These are phyloP conservation scores for Lydus trimaculatus DNA, from an alignment of 2,888 invertebrate genomes.

Conservation along the genomic window DNA sequence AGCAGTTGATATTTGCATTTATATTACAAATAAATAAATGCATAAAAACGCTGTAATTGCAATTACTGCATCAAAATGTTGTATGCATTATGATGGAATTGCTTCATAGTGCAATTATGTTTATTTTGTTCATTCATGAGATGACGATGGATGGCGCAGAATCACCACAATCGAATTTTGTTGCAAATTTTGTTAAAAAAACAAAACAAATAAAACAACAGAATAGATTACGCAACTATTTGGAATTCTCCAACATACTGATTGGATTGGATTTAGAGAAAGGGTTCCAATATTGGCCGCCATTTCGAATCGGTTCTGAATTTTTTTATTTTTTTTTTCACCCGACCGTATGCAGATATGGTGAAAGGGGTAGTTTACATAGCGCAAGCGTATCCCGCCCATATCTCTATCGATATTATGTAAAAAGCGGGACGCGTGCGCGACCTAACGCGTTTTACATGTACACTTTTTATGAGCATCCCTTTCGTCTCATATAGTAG, in stretches of 20 bases:
- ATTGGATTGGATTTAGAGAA: no score
- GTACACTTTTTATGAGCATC: conserved; percentile 58
- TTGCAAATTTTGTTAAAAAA: neutral
- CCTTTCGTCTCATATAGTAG: conserved; percentile 47
- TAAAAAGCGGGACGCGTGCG: conserved; percentile 58
- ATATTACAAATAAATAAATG: neutral
- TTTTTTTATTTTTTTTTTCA: conserved; percentile 53
- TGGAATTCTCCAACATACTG: neutral
- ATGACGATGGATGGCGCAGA: neutral
- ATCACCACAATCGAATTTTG: neutral
- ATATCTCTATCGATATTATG: conserved; percentile 61
- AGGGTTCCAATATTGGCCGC: conserved; percentile 8
- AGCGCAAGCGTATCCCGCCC: conserved; percentile 58
- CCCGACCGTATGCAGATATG: conserved; percentile 54
- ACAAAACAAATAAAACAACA: neutral
- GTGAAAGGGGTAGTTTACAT: conserved; percentile 55
- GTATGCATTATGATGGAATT: no score
- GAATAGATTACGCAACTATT: neutral
- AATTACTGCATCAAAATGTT: no score
- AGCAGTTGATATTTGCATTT: neutral
- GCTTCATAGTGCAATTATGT: conserved; percentile 4
- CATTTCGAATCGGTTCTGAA: conserved; percentile 41
- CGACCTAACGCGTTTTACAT: conserved; percentile 59
- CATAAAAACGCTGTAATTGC: no score
- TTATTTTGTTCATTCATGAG: conserved; percentile 9